Percentiles rank a stretch among this genome's conserved stretches.
phyloP scores from a whole-genome alignment of 2,113 vertebrate genomes.

The Aspidoscelis tigris region DNA sequence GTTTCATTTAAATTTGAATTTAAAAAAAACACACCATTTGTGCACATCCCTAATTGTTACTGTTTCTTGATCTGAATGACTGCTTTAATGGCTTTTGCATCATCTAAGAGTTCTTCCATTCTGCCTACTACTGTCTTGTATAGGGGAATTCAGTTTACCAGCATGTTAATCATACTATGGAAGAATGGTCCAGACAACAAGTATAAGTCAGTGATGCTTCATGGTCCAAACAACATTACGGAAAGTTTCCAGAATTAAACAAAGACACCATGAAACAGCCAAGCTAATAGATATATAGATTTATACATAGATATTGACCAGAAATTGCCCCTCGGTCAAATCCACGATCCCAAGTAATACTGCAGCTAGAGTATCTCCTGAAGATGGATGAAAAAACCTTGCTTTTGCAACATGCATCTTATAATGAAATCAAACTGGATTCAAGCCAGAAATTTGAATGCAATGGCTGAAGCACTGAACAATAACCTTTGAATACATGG shows the following conservation, averaged over 20 bases:
- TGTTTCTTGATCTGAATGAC: background rate
- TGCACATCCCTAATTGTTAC: background rate
- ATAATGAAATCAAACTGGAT: background rate
- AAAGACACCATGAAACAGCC: no score
- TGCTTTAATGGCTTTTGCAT: slow-evolving; percentile 9
- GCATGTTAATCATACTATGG: no score
- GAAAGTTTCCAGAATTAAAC: no score
- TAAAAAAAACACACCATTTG: no score
- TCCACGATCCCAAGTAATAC: no score
- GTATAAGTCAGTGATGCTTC: no score
- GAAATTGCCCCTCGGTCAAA: no score
- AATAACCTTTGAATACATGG: background rate
- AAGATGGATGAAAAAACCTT: background rate
- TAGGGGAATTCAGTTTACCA: background rate
- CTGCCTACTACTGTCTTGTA: background rate
- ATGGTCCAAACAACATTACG: no score
- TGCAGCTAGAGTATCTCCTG: background rate
- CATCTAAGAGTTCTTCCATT: background rate
- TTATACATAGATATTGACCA: no score
- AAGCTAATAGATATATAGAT: no score
- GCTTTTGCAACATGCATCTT: background rate
- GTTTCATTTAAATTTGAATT: no score
- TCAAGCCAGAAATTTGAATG: background rate
- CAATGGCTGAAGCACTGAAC: background rate
- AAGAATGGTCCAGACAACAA: no score